Base-by-base conservation (phyloP, 92 coral and sea anemone genomes). In the Umimayanthus chanpuru region DNA sequence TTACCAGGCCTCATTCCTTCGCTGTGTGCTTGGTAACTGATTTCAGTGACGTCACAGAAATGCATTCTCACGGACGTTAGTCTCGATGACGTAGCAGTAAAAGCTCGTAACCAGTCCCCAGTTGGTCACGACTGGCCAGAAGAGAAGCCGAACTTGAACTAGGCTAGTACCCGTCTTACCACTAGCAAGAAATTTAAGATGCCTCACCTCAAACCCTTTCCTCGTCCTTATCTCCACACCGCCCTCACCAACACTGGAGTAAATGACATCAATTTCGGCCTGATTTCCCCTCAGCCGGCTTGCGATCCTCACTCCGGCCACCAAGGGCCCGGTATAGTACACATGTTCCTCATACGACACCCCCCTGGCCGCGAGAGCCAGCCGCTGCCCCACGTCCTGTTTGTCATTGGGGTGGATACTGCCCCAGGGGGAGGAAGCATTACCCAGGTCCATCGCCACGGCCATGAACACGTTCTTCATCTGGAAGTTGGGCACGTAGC, bases 371-470 rank as follows among this genome's bases (percentile, higher is more conserved):
- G 99, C 96, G 32, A 94, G 94, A 4, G 97, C 97, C 38, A 97
- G 73, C 30, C 99, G 96, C 71, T 86, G 82, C 4, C 99, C 98
- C 16, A 97, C 99, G 66, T 95, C 98, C 85, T 92, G 93, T 85
- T 97, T 97, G 64, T 97, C 99, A 73, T 91, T 93, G 5, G 99
- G 99, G 77, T 97, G 99, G 73, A 95, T 58, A 73, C 98, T 95
- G 30, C 98, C 98, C 82, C 91, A 97, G 53, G 96, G 97, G 16
- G 99, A 89, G 5, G 95, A 89, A 32, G 91, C 94, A 79, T 97
- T 97, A 5, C 99, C 99, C 44, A 97, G 92, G 86, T 97, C 99
- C 96, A 97, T 89, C 10, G 99, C 92, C 39, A 97, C 98, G 2
- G 99, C 99, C 99, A 97, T 97, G 89, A 97, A 97, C 65, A 97